A percentile compares a stretch with the other conserved stretches of the same genome.
These are phyloP conservation scores for Leuciscus idus DNA, from an alignment of 2,113 vertebrate species.

Conservation along the genomic window DNA sequence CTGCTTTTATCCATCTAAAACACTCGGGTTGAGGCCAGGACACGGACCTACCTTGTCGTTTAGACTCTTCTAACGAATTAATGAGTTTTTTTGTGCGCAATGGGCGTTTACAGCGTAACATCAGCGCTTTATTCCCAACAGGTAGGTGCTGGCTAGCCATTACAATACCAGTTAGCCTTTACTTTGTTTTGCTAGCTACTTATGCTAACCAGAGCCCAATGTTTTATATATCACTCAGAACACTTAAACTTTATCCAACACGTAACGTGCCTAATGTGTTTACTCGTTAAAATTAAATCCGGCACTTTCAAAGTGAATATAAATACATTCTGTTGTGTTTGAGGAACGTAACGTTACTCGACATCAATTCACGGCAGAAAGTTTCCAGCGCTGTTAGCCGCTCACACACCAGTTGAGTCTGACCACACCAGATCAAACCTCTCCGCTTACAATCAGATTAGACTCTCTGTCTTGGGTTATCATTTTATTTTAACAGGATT, in stretches of 20 bases:
- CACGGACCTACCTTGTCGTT: background rate
- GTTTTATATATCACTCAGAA: background rate
- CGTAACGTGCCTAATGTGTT: background rate
- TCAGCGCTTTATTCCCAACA: conserved; percentile 58
- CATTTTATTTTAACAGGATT: conserved; percentile 16
- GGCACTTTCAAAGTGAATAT: conserved; percentile 26
- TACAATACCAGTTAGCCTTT: conserved; percentile 46
- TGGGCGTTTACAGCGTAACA: conserved; percentile 51
- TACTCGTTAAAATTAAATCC: background rate
- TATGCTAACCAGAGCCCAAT: conserved; percentile 16
- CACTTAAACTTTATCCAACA: background rate
- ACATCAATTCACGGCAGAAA: conserved; percentile 33
- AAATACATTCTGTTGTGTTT: background rate
- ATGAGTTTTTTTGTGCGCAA: conserved; percentile 44
- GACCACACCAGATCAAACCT: conserved; percentile 15
- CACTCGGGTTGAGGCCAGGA: background rate
- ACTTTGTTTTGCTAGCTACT: conserved; percentile 51
- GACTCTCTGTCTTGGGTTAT: background rate
- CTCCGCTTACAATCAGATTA: conserved; percentile 6
- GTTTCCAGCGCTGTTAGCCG: conserved; percentile 38
- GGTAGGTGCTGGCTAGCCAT: conserved; percentile 55
- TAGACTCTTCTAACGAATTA: background rate
- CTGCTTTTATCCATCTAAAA: background rate
- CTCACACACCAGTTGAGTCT: conserved; percentile 3
- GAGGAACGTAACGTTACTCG: background rate